Evolutionary conservation across 2,797 vertebrate species (phyloP).

Genomic region (Myripristis murdjan): DNA sequence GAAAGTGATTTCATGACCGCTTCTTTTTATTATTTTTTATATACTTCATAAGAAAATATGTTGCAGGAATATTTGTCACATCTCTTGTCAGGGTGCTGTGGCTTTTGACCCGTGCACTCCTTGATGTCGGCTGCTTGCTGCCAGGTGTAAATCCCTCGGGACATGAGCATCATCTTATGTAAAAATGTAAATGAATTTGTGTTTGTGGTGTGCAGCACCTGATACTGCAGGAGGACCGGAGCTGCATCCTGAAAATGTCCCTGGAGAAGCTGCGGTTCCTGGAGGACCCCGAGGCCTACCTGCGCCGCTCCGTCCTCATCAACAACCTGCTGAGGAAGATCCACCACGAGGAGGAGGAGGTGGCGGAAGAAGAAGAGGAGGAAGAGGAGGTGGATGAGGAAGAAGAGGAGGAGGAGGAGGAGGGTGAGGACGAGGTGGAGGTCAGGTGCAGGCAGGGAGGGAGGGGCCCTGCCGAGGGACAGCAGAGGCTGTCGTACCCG

Average conservation of each 20-base stretch:
- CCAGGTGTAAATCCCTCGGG: too few species aligned
- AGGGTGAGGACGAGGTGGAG: slow-evolving; percentile 86
- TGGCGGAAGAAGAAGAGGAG: slow-evolving; percentile 79
- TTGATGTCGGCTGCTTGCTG: too few species aligned
- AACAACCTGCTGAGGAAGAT: slow-evolving; percentile 98
- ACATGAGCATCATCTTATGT: not conserved
- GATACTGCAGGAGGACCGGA: slow-evolving; percentile 95
- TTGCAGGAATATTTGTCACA: not conserved
- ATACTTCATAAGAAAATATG: too few species aligned
- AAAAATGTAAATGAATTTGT: not conserved
- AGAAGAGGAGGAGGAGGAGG: slow-evolving; percentile 87
- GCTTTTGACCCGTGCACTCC: not conserved
- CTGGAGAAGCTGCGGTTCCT: slow-evolving; percentile 97
- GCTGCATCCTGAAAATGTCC: slow-evolving; percentile 96
- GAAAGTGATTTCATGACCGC: too few species aligned
- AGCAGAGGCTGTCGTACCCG: slow-evolving; percentile 85
- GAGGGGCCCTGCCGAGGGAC: slow-evolving; percentile 42
- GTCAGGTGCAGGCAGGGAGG: slow-evolving; percentile 80
- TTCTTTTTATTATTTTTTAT: too few species aligned
- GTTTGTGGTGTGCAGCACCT: slow-evolving; percentile 86
- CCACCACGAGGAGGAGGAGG: slow-evolving; percentile 90
- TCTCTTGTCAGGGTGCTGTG: not conserved
- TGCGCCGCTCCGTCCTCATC: slow-evolving; percentile 97
- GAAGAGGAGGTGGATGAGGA: slow-evolving; percentile 87
- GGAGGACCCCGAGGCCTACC: slow-evolving; percentile 95